Evolutionary conservation across 2,888 invertebrate species (phyloP), one percentile per base, ranked within the genome.

Genomic region (Malthinus seriepunctatus): DNA sequence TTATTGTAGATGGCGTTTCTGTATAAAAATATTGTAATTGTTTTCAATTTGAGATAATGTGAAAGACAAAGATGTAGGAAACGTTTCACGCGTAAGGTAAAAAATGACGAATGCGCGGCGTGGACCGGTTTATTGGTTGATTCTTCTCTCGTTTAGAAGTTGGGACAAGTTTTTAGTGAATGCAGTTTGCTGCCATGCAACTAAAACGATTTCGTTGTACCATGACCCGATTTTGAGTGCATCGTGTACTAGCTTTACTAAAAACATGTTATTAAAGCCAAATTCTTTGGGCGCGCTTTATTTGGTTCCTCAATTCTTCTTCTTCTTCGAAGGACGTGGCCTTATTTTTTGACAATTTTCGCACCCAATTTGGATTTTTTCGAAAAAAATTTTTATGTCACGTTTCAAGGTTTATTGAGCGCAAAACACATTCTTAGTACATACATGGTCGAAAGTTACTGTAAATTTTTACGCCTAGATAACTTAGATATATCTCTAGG

Each of bases 181-280:
- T 73, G 73, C 73, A 73, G 72, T 72, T 71, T 71, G 74, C 75
- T 72, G 74, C 73, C 69, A 73, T 75, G 75, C 73, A 75, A 74
- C 73, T 70, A 75, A 76, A 75, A 73, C 76, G 76, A 75, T 77
- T 78, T 76, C 74, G 76, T 76, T 76, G 76, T 77, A 75, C 74
- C 76, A 77, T 78, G 78, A 77, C 77, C 78, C 75, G 76, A 75
- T 77, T 78, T 74, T 68, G 73, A 75, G 72, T 75, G 74, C 75
- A 75, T 64, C 67, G 60, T 60, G 67, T 76, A 77, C 71, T 76
- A 76, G 66, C 73, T 68, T 67, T 62, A 56, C 64, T 71, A 69
- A 74, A 76, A 77, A 77, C 75, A 69, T 76, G 48, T 63, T n/a
- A 31, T 42, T 35, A 32, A 47, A 57, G 58, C 60, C 56, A 59